Evolutionary conservation across 2,888 invertebrate species (phyloP).

Genomic region (Reticulitermes lucifugus): DNA sequence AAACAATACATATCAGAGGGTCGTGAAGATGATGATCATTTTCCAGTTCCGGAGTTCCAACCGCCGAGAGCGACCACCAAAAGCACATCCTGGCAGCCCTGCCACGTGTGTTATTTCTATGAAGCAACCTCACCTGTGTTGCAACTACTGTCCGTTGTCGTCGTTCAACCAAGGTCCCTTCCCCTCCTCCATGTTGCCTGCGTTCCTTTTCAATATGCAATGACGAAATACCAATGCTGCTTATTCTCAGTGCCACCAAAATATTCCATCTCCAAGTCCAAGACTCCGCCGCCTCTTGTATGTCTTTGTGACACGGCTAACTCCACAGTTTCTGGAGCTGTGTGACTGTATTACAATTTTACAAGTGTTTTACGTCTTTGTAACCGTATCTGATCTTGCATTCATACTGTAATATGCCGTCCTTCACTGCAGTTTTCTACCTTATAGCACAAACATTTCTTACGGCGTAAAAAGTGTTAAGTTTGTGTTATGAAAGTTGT

Average conservation of each 20-base stretch:
- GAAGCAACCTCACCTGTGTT: conserved; percentile 10
- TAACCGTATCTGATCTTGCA: too few relatives aligned
- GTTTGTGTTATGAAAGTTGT: too few relatives aligned
- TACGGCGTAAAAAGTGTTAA: too few relatives aligned
- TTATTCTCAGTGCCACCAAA: conserved; percentile 21
- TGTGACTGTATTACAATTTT: neutral
- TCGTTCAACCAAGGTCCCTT: conserved; percentile 12
- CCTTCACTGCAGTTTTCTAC: too few relatives aligned
- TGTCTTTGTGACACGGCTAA: conserved; percentile 1
- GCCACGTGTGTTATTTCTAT: conserved; percentile 3
- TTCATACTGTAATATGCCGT: too few relatives aligned
- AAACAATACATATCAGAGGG: too few relatives aligned
- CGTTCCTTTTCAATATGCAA: conserved; percentile 29
- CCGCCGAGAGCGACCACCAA: neutral
- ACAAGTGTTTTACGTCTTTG: neutral
- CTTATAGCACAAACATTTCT: too few relatives aligned
- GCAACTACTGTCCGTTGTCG: conserved; percentile 19
- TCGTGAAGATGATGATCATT: neutral
- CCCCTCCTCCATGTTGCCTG: conserved; percentile 10
- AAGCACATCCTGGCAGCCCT: neutral
- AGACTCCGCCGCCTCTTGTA: neutral
- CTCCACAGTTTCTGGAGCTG: neutral
- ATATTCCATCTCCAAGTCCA: conserved; percentile 16
- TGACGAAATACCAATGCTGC: conserved; percentile 33
- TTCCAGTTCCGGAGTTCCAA: neutral